Evolutionary conservation across 2,888 invertebrate species (phyloP).

Genomic region (Pyralis farinalis): DNA sequence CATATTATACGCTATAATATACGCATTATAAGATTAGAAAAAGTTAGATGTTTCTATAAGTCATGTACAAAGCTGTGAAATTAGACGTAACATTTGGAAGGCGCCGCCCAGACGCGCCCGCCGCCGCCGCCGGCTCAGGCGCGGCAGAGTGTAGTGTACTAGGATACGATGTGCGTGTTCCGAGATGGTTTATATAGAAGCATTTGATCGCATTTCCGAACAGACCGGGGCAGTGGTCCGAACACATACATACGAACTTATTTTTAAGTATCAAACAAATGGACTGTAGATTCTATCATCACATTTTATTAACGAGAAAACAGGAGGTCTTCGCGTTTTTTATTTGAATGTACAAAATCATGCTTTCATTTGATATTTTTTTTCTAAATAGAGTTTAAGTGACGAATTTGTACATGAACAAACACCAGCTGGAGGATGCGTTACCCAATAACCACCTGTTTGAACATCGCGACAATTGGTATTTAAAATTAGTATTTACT

Average conservation of each 20-base stretch:
- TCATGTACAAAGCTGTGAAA: background rate
- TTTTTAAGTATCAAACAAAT: constrained; percentile 70
- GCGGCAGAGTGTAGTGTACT: background rate
- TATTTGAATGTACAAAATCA: constrained; percentile 78
- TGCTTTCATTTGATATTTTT: constrained; percentile 74
- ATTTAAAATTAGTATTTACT: constrained; percentile 82
- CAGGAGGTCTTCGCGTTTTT: constrained; percentile 53
- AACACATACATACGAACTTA: constrained; percentile 57
- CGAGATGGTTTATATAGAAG: constrained; percentile 28
- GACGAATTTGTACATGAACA: constrained; percentile 70
- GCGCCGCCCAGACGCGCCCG: constrained; percentile 2
- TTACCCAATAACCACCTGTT: constrained; percentile 46
- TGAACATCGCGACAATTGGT: constrained; percentile 71
- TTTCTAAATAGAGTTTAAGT: constrained; percentile 75
- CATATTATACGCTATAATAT: too few relatives aligned
- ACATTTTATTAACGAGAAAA: constrained; percentile 66
- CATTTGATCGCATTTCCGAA: constrained; percentile 60
- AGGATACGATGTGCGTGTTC: constrained; percentile 5
- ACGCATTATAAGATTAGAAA: too few relatives aligned
- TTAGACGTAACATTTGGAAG: background rate
- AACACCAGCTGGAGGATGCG: constrained; percentile 53
- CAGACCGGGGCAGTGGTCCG: constrained; percentile 21
- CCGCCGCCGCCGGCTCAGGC: background rate
- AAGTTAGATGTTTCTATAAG: background rate
- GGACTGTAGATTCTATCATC: constrained; percentile 77